Evolutionary conservation across 2,797 vertebrate species (phyloP), one percentile per base, ranked within the genome.

Genomic region (Cuniculus paca): DNA sequence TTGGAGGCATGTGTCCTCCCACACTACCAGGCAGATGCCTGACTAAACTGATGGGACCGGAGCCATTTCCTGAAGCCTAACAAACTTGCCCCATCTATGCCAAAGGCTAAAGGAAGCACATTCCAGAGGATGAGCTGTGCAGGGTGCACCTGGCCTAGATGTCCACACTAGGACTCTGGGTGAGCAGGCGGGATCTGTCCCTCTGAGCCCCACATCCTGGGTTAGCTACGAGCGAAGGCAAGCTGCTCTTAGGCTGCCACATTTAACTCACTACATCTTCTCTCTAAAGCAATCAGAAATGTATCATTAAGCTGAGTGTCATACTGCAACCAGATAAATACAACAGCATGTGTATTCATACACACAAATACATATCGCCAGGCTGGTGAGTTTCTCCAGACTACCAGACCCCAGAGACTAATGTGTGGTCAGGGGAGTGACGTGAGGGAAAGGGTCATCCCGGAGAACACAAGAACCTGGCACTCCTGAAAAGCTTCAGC

Each of bases 11-110:
- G 68, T 39, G 13, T 97, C 97, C 96, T 97, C 97, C 96, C 94
- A 97, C 95, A 90, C 96, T 77, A 74, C 82, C 1, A 12, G 85
- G 94, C 96, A 96, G 96, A 96, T 94, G 93, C 72, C 79, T 94
- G 56, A 88, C 95, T 97, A 96, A 97, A 97, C 98, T 95, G 98
- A 98, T 97, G 97, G 97, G 97, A 97, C 94, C 12, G 1, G 1
- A 93, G 97, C 96, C 98, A 98, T 97, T 48, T 79, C 97, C 96
- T 81, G 31, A 87, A 97, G 96, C 82, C 88, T 89, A 96, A 96
- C 91, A 97, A 97, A 97, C 93, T 22, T 68, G 54, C 84, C 94
- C 95, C 24, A 54, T 94, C 80, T 52, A 20, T 63, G 93, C 94
- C 96, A 97, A 94, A 90, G 88, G 88, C 72, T 20, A 6, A 96